Conservation (phyloP, 2,797 vertebrate genomes). For the Cossypha niveicapilla region DNA sequence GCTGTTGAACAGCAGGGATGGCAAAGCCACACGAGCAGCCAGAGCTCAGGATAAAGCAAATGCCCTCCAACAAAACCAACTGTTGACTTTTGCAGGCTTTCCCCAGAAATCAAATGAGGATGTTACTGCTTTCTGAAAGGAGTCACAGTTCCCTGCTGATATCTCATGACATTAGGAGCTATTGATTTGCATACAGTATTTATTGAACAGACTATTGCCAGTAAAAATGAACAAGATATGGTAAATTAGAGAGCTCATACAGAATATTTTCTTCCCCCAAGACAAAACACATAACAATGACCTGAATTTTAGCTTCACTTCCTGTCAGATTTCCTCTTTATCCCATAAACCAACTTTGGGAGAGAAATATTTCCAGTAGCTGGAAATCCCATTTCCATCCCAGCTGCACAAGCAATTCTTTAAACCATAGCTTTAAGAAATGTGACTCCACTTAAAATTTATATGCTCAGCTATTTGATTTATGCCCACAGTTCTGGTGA, state of each 20-base stretch:
- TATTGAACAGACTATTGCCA: background rate
- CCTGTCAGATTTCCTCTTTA: background rate
- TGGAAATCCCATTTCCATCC: background rate
- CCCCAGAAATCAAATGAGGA: background rate
- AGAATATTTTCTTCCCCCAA: background rate
- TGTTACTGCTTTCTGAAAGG: background rate
- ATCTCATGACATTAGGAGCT: background rate
- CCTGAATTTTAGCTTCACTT: background rate
- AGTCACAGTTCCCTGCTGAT: constrained; percentile 19
- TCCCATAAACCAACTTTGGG: background rate
- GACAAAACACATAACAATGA: background rate
- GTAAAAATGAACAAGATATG: background rate
- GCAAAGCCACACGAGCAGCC: background rate
- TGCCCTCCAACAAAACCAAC: background rate
- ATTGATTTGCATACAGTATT: background rate
- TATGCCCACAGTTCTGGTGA: background rate
- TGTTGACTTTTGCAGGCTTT: background rate
- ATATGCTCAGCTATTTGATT: background rate
- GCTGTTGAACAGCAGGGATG: background rate
- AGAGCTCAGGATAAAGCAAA: background rate
- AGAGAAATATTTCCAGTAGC: background rate
- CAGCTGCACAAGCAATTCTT: background rate
- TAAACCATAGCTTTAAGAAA: background rate
- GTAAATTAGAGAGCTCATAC: background rate
- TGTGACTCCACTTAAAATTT: background rate